Conservation (phyloP, 2,113 vertebrate genomes). For the Ammodytes marinus region DNA sequence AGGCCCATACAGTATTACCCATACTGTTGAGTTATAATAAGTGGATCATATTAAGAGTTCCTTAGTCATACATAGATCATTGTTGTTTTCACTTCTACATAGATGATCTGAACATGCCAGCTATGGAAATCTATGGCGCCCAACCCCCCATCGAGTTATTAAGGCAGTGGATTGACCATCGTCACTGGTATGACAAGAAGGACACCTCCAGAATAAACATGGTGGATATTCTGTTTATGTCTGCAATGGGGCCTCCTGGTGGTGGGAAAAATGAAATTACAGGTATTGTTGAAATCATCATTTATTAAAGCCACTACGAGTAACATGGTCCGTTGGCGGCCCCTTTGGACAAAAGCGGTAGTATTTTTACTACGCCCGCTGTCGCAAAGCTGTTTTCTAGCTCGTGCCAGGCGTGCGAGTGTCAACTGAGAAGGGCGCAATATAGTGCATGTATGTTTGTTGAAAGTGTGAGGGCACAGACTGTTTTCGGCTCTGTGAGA, state of each 20-base stretch:
- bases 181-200: constrained; percentile 94
- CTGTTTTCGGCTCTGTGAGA: too few species aligned
- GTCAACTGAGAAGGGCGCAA: too few species aligned
- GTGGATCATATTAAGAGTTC: neutral
- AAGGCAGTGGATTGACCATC: constrained; percentile 92
- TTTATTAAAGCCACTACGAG: neutral
- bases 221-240: constrained; percentile 87
- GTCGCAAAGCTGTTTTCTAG: too few species aligned
- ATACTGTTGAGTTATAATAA: neutral
- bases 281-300: constrained; percentile 78
- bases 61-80: neutral
- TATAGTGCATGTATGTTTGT: too few species aligned
- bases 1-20: neutral
- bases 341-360: too few species aligned
- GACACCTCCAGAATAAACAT: constrained; percentile 88
- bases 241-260: constrained; percentile 95
- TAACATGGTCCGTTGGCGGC: too few species aligned
- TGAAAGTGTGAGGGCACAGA: too few species aligned
- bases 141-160: constrained; percentile 95
- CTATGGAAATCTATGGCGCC: constrained; percentile 93
- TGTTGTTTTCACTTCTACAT: neutral
- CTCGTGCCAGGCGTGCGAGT: too few species aligned
- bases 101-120: constrained; percentile 98
- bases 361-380: too few species aligned
- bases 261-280: constrained; percentile 94